Base-by-base conservation (phyloP, 1,140 invertebrate species). In the Drosophila auraria region DNA sequence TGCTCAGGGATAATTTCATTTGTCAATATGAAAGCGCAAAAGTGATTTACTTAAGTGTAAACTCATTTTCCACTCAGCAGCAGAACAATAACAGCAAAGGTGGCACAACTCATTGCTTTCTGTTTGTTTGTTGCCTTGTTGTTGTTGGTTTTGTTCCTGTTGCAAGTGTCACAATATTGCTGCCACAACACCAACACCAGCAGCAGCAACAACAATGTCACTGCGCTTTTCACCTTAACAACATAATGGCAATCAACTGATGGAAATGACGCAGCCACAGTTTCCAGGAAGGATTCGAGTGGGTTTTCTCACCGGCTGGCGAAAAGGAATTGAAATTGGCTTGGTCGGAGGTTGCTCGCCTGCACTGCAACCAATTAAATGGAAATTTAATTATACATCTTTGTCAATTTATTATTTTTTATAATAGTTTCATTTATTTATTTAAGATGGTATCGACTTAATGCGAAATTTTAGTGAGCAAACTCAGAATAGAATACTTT, bases 31-130 rank as follows among this genome's bases (percentile, higher is more conserved):
- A 66, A 89, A 81, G 64, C 80, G 54, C 42, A 81, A 90, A 82
- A 80, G 71, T 90, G 76, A 82, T 89, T 89, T 89, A 82, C 75
- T 82, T 90, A 90, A 89, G 79, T 90, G 86, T 89, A 76, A 90
- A 89, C 74, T 79, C 87, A 80, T 86, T 90, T 89, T 89, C 59
- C 78, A 82, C 70, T 84, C 86, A 90, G 73, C 82, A 82, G 57
- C 58, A 54, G 76, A 89, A 82, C 77, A 79, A 77, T 50, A 79
- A 58, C 54, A 72, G 68, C 38, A 51, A 60, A 53, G 54, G 53
- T 53, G 36, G 27, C 53, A 54, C 36, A 57, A 73, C 30, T 71
- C 65, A 62, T 62, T 61, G 57, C 69, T 62, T 23, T 40, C 11
- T 73, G 30, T 42, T 58, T 70, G 44, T 40, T 58, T 70, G 44